Conservation (phyloP, 2,888 invertebrate species). For the Diadegma fenestrale region DNA sequence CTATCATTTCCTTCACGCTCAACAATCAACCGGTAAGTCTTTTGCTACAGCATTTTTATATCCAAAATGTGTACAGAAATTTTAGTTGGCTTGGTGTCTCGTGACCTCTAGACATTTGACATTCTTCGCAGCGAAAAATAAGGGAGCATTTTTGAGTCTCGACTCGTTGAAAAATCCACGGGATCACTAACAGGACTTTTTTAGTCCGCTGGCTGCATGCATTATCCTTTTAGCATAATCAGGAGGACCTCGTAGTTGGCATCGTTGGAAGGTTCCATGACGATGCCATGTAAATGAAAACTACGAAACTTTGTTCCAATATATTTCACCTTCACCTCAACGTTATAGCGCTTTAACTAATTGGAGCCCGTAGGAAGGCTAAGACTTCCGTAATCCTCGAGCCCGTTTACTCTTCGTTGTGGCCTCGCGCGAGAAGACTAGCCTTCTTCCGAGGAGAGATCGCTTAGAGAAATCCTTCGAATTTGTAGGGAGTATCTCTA, state of each 20-base stretch:
- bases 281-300: slow-evolving; percentile 39
- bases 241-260: background rate
- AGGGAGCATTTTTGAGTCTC: slow-evolving; percentile 8
- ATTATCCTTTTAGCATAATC: slow-evolving; percentile 5
- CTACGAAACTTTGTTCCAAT: slow-evolving; percentile 27
- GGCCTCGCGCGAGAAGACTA: slow-evolving; percentile 29
- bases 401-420: slow-evolving; percentile 63
- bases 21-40: slow-evolving; percentile 92
- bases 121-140: background rate
- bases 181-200: background rate
- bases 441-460: slow-evolving; percentile 69
- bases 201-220: background rate
- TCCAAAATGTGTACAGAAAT: background rate
- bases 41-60: background rate
- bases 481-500: slow-evolving; percentile 71
- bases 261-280: slow-evolving; percentile 19
- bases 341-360: slow-evolving; percentile 59
- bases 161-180: background rate
- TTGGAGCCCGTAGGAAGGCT: slow-evolving; percentile 47
- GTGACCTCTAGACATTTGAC: slow-evolving; percentile 4
- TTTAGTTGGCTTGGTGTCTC: slow-evolving; percentile 7
- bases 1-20: slow-evolving; percentile 90
- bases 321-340: background rate
- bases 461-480: slow-evolving; percentile 74
- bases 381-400: slow-evolving; percentile 58